A percentile compares a stretch with the other conserved stretches of the same genome.
phyloP scores from a whole-genome alignment of 2,888 invertebrate species.

The Troilus luridus region DNA sequence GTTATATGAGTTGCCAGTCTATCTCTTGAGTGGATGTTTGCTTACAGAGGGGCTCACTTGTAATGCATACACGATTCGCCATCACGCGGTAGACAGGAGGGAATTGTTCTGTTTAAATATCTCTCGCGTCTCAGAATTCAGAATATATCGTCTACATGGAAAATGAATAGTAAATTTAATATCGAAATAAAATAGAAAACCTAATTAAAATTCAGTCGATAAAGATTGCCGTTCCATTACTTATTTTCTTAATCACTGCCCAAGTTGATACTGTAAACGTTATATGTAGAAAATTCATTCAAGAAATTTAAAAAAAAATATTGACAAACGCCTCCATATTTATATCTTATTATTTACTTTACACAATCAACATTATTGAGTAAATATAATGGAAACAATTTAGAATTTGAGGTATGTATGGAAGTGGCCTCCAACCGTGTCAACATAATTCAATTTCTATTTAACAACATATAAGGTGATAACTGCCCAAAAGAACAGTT shows the following conservation, averaged over 20 bases:
- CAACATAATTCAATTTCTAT: too few relatives aligned
- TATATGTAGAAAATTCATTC: not conserved
- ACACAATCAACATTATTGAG: too few relatives aligned
- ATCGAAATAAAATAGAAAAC: not conserved
- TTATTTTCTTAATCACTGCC: not conserved
- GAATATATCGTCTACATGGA: not conserved
- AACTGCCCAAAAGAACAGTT: too few relatives aligned
- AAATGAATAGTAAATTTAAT: constrained; percentile 18
- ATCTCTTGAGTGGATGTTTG: constrained; percentile 36
- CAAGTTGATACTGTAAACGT: not conserved
- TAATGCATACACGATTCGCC: constrained; percentile 33
- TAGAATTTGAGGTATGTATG: too few relatives aligned
- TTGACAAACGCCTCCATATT: too few relatives aligned
- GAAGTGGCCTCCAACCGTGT: too few relatives aligned
- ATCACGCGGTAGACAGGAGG: not conserved
- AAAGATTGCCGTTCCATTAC: not conserved
- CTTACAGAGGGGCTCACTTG: not conserved
- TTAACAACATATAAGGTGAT: too few relatives aligned
- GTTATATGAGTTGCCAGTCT: not conserved
- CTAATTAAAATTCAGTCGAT: not conserved
- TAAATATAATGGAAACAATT: too few relatives aligned
- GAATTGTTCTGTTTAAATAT: constrained; percentile 15
- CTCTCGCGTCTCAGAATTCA: not conserved
- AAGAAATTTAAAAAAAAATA: too few relatives aligned
- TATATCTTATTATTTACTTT: too few relatives aligned